Evolutionary conservation across 2,888 invertebrate species (phyloP).

Genomic region (Bhutanitis thaidina): DNA sequence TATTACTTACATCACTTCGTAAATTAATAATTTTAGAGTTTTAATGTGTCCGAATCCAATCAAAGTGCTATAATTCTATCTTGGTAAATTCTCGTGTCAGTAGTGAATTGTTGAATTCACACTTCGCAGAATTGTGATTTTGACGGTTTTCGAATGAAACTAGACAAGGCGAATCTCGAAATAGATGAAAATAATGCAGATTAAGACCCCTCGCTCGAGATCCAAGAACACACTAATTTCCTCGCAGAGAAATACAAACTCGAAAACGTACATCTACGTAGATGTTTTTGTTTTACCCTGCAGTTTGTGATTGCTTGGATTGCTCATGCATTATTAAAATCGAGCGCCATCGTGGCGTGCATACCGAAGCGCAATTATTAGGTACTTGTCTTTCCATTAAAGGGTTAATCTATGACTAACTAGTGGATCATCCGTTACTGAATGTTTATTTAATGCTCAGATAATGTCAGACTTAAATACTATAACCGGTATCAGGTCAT

Average conservation of each 20-base stretch:
- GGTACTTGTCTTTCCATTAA: conserved; percentile 7
- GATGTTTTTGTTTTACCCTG: conserved; percentile 9
- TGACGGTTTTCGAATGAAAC: no score
- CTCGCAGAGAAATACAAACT: background rate
- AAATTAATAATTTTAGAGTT: no score
- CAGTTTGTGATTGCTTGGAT: conserved; percentile 8
- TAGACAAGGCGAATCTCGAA: no score
- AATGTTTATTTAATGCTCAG: no score
- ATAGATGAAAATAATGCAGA: background rate
- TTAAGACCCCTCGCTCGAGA: background rate
- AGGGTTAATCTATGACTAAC: conserved; percentile 7
- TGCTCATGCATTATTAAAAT: conserved; percentile 13
- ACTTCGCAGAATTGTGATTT: no score
- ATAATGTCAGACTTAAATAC: no score
- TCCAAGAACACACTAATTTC: background rate
- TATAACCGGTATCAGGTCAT: no score
- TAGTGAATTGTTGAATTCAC: no score
- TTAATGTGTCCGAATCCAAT: no score
- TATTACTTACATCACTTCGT: no score
- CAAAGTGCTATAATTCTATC: no score
- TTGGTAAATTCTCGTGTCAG: no score
- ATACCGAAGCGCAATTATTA: conserved; percentile 4
- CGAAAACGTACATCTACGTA: background rate
- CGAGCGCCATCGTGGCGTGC: background rate
- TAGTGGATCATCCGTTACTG: background rate